phyloP scores from a whole-genome alignment of 2,888 invertebrate genomes.

The Ernsta delagoae region DNA sequence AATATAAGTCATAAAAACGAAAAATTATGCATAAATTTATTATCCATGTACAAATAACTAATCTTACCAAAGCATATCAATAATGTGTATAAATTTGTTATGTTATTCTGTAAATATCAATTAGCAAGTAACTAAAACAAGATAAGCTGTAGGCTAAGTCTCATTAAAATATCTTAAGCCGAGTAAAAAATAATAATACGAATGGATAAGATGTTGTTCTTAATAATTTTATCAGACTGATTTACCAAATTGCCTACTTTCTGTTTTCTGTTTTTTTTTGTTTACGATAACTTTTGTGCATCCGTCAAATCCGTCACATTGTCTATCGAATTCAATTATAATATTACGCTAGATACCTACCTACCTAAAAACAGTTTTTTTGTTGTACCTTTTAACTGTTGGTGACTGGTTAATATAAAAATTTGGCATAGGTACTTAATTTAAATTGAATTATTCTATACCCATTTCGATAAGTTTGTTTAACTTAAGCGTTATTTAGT shows the following conservation, averaged over 20 bases:
- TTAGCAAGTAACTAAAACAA: background rate
- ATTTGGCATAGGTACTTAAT: background rate
- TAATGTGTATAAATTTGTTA: conserved; percentile 51
- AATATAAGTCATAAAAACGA: background rate
- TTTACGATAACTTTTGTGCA: too few relatives aligned
- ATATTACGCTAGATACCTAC: too few relatives aligned
- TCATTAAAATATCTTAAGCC: background rate
- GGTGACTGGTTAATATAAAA: too few relatives aligned
- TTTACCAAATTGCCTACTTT: too few relatives aligned
- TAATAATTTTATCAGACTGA: too few relatives aligned
- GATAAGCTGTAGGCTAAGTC: background rate
- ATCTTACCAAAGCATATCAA: conserved; percentile 74
- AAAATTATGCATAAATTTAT: background rate
- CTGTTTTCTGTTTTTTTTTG: too few relatives aligned
- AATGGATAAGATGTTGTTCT: too few relatives aligned
- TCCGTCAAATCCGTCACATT: too few relatives aligned
- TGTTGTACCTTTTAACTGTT: too few relatives aligned
- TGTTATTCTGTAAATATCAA: conserved; percentile 48
- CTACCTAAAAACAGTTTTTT: too few relatives aligned
- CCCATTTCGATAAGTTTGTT: conserved; percentile 40
- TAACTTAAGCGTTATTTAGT: conserved; percentile 78
- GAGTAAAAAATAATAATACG: background rate
- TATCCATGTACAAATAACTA: conserved; percentile 47
- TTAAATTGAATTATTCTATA: too few relatives aligned
- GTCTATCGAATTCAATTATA: too few relatives aligned